Evolutionary conservation across 2,888 invertebrate species (phyloP).

Genomic region (Pediacus dermestoides): DNA sequence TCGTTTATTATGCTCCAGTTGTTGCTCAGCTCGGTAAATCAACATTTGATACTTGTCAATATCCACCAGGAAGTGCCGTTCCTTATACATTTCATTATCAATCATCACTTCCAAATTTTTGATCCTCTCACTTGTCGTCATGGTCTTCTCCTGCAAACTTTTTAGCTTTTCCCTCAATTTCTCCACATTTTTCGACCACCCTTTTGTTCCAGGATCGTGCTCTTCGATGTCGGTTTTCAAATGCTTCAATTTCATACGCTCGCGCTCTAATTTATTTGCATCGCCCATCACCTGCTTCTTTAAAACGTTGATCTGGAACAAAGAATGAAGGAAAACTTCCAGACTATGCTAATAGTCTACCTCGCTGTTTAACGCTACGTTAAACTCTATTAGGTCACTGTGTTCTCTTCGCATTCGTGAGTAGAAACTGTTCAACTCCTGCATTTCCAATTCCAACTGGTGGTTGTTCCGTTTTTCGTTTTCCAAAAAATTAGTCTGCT

Average conservation of each 20-base stretch:
- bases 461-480: constrained; percentile 59
- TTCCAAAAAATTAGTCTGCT: constrained; percentile 59
- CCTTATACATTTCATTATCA: constrained; percentile 55
- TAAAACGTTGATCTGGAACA: constrained; percentile 48
- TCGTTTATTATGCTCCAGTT: constrained; percentile 49
- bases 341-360: constrained; percentile 28
- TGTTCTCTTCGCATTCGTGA: constrained; percentile 46
- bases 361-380: constrained; percentile 48
- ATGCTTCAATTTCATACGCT: constrained; percentile 27
- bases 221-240: background rate
- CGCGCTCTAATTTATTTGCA: constrained; percentile 42
- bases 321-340: background rate
- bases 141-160: constrained; percentile 53
- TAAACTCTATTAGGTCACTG: constrained; percentile 39
- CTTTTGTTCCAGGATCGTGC: background rate
- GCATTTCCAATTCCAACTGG: constrained; percentile 49
- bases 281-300: constrained; percentile 53
- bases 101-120: constrained; percentile 61
- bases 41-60: constrained; percentile 54
- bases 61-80: constrained; percentile 50
- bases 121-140: constrained; percentile 57
- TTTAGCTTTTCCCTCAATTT: constrained; percentile 52
- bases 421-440: constrained; percentile 45
- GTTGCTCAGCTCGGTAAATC: constrained; percentile 53
- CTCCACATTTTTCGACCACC: constrained; percentile 10